phyloP scores from a whole-genome alignment of 2,888 invertebrate species.

The Pyralis farinalis region DNA sequence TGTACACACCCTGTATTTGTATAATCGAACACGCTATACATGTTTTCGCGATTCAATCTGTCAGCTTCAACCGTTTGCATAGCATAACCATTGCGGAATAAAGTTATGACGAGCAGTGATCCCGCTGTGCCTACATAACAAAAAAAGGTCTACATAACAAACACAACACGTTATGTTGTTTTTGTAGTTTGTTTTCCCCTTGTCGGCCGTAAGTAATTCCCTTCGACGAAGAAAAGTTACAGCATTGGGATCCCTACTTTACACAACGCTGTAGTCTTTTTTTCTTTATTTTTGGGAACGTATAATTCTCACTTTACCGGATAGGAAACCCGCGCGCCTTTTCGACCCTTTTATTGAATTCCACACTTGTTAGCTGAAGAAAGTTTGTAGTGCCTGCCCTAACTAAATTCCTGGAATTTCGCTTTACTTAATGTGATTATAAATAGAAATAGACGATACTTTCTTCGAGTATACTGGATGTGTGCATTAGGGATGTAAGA shows the following conservation, averaged over 20 bases:
- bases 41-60: constrained; percentile 3
- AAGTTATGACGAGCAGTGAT: constrained; percentile 20
- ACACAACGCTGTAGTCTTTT: constrained; percentile 47
- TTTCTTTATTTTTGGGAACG: constrained; percentile 52
- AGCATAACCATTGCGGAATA: constrained; percentile 8
- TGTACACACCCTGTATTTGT: too few relatives aligned
- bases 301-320: constrained; percentile 69
- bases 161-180: constrained; percentile 57
- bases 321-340: constrained; percentile 48
- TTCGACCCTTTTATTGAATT: constrained; percentile 70
- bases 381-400: constrained; percentile 52
- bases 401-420: constrained; percentile 56
- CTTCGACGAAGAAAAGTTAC: constrained; percentile 61
- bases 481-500: too few relatives aligned
- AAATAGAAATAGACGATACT: constrained; percentile 19
- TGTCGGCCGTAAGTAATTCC: constrained; percentile 66
- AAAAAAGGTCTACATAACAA: constrained; percentile 41
- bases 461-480: too few relatives aligned
- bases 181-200: constrained; percentile 62
- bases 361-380: constrained; percentile 52
- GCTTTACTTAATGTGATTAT: constrained; percentile 48
- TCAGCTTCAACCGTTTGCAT: constrained; percentile 10
- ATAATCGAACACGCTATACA: too few relatives aligned
- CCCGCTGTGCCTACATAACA: constrained; percentile 19
- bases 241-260: constrained; percentile 52